Evolutionary conservation across 2,888 invertebrate species (phyloP), one percentile per base, ranked within the genome.

Genomic region (Micropterix aruncella): DNA sequence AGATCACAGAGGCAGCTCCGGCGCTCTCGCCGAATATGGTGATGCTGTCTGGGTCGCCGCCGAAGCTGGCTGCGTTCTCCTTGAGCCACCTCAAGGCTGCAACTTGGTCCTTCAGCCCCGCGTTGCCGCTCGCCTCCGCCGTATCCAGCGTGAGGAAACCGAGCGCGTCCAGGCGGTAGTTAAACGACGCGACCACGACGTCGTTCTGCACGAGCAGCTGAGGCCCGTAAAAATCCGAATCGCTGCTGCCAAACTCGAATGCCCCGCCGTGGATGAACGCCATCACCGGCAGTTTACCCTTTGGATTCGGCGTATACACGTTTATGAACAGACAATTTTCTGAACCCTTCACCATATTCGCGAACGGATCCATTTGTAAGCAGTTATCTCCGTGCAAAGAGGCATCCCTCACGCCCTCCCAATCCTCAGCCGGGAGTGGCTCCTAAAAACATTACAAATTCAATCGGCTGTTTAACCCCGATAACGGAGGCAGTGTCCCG

Each of bases 41-140:
- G 2, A 70, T 66, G 44, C 68, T 68, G 9, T 67, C 65, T 0
- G 66, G 66, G 47, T 69, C 69, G 37, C 70, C 70, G 2, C 67
- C 66, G 44, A 70, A 69, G 1, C 60, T 59, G 2, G 56, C 54
- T 43, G 69, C 68, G 44, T 69, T 70, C 19, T 52, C 57, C 36
- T 52, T 56, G n/a, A 70, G 56, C 69, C 70, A 70, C 51, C 58
- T 60, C 3, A 70, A 53, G 5, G 70, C 68, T 3, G 65, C 66
- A 4, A 62, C 57, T 47, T 70, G 70, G 48, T 70, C 70, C 50
- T 65, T 63, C 2, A 70, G 50, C 0, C 69, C 70, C 0, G 69
- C 56, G 46, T 70, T 70, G 0, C 69, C 62, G 2, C 64, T 53
- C 15, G 59, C 60, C 18, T n/a, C 38, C 18, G 16, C 12, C 15